phyloP scores from a whole-genome alignment of 2,888 invertebrate genomes.

The Entomobrya multifasciata region DNA sequence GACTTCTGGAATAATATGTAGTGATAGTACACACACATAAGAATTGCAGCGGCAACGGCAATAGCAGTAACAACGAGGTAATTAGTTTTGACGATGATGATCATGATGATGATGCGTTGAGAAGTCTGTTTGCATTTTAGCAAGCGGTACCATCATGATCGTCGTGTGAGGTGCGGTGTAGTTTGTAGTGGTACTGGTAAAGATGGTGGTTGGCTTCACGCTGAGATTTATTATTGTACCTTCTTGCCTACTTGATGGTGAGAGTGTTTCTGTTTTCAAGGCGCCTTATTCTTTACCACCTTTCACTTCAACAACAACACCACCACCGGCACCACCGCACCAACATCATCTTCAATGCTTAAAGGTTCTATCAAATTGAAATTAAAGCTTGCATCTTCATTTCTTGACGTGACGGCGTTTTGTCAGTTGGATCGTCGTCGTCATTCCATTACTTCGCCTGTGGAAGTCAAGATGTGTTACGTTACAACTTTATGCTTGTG shows the following conservation, averaged over 20 bases:
- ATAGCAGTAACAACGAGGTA: background rate
- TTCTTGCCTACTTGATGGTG: background rate
- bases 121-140: background rate
- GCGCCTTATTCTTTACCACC: background rate
- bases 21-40: no score
- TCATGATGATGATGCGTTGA: conserved; percentile 13
- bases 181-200: background rate
- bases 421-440: no score
- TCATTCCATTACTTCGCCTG: no score
- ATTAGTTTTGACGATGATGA: conserved; percentile 24
- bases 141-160: background rate
- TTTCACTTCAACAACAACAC: background rate
- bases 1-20: no score
- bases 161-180: conserved; percentile 4
- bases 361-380: no score
- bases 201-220: conserved; percentile 6
- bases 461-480: no score
- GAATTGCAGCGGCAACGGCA: background rate
- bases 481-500: no score
- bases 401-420: no score
- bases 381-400: no score
- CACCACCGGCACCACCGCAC: background rate
- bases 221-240: conserved; percentile 38
- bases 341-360: no score
- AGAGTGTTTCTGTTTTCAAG: background rate